Conservation (phyloP, 2,113 vertebrate species). For the Oreochromis spilurus region DNA sequence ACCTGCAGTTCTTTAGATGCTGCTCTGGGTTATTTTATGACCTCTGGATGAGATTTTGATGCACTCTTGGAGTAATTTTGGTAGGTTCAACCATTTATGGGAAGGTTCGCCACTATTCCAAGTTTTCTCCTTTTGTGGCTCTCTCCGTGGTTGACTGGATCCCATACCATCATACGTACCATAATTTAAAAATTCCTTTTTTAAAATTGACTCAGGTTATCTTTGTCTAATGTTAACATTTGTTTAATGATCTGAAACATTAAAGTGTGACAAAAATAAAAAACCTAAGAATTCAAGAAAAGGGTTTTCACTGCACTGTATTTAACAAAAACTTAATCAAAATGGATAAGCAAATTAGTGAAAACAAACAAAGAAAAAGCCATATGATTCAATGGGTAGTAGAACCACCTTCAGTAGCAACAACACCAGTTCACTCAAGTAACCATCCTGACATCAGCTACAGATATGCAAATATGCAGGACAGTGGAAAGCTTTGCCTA, state of each 20-base stretch:
- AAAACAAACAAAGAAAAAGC: neutral
- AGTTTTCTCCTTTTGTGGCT: neutral
- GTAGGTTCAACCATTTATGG: neutral
- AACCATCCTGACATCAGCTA: neutral
- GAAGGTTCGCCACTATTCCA: neutral
- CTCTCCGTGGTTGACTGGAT: neutral
- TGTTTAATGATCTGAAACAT: neutral
- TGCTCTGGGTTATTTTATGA: neutral
- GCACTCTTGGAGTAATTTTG: rapidly evolving
- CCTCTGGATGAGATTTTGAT: neutral
- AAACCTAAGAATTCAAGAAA: neutral
- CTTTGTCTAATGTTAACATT: neutral
- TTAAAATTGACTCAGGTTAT: neutral
- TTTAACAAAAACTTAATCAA: neutral
- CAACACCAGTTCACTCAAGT: neutral
- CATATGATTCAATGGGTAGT: rapidly evolving
- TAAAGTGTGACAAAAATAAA: neutral
- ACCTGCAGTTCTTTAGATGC: neutral
- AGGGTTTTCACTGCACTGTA: neutral
- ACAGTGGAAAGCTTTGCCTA: neutral
- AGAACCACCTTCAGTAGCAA: neutral
- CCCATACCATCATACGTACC: neutral
- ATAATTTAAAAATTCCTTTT: neutral
- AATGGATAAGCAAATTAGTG: neutral
- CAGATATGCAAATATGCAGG: neutral